Evolutionary conservation across 2,888 invertebrate genomes (phyloP), one percentile per base, ranked within the genome.

Genomic region (Bellardia bayeri): DNA sequence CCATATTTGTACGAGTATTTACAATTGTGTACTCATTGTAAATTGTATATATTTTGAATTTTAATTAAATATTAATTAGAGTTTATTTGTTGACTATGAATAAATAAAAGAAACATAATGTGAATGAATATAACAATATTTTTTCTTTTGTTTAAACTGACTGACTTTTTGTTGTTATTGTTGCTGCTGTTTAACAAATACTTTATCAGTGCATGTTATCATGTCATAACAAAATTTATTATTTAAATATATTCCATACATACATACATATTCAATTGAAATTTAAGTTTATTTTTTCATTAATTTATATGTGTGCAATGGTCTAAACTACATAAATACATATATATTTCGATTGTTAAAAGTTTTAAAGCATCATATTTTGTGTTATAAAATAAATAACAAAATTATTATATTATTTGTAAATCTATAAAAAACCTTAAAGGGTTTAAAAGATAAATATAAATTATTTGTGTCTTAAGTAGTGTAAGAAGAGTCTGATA

Each of bases 1-100:
- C 3, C 13, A 3, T 42, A 0, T 2, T 9, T 54, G 1, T 6
- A 45, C 30, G 30, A 33, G 14, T n/a, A 8, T 45, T 1, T 30
- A 8, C 14, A 5, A 37, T 33, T 63, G 4, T 56, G 33, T 14
- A 30, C 49, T 68, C 40, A 58, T 74, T 75, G 69, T 54, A 75
- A 74, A 80, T 83, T 83, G 63, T 66, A 40, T 71, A 66, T 86
- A 64, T 69, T 83, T 83, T 68, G 37, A 56, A 75, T 80, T 83
- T 86, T 80, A 86, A 86, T 83, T 86, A 71, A 83, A 83, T 83
- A 76, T 75, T 83, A 86, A 83, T 86, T 83, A 80, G 79, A 83
- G 75, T 86, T 86, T 75, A 79, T 79, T 74, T 82, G 76, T 85
- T 82, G 66, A 79, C 66, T 33, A 68, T 54, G 40, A 61, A 66